Percentiles rank a stretch among this genome's conserved stretches.
These are phyloP conservation scores for Electrophaes corylata DNA, from an alignment of 2,888 invertebrate genomes.

Conservation along the genomic window DNA sequence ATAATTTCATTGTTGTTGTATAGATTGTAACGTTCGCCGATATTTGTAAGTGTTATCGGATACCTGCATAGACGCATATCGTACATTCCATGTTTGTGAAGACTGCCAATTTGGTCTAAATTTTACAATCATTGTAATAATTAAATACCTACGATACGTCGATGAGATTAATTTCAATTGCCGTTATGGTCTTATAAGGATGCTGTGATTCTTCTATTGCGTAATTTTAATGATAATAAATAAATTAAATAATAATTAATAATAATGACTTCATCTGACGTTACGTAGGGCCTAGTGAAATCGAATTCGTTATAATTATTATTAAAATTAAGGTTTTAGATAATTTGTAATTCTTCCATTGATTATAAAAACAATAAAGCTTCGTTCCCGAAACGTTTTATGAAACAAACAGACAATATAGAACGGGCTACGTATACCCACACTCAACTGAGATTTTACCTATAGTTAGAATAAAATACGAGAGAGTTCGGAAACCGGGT, in stretches of 20 bases:
- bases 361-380: slow-evolving; percentile 59
- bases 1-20: slow-evolving; percentile 79
- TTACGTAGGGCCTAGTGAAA: slow-evolving; percentile 81
- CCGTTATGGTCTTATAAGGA: slow-evolving; percentile 81
- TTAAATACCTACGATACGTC: slow-evolving; percentile 80
- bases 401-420: slow-evolving; percentile 78
- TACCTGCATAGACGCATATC: slow-evolving; percentile 84
- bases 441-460: slow-evolving; percentile 69
- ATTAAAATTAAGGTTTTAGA: slow-evolving; percentile 70
- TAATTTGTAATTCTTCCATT: slow-evolving; percentile 79
- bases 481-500: slow-evolving; percentile 83
- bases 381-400: slow-evolving; percentile 64
- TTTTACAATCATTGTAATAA: slow-evolving; percentile 80
- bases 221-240: slow-evolving; percentile 74
- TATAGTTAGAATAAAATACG: slow-evolving; percentile 78
- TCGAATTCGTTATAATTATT: slow-evolving; percentile 80
- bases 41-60: slow-evolving; percentile 81
- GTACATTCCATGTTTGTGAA: slow-evolving; percentile 84
- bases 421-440: slow-evolving; percentile 71
- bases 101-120: slow-evolving; percentile 85
- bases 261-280: slow-evolving; percentile 77
- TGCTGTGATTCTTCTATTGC: slow-evolving; percentile 85
- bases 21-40: slow-evolving; percentile 74
- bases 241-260: slow-evolving; percentile 66
- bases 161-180: slow-evolving; percentile 81